phyloP scores from a whole-genome alignment of 2,888 invertebrate species.

The Synergus gifuensis region DNA sequence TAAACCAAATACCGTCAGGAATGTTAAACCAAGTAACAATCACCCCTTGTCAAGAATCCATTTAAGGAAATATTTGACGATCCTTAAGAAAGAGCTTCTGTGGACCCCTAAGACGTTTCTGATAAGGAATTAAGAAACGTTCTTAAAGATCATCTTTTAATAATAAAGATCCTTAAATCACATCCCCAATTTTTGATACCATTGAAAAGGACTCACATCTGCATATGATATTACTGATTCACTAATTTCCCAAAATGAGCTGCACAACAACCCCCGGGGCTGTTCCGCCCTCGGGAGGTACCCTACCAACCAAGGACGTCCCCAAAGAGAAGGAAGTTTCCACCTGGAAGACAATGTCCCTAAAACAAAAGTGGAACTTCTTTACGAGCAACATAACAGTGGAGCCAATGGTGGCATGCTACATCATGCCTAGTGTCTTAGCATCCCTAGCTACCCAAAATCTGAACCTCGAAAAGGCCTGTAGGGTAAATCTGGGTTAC shows the following conservation, averaged over 20 bases:
- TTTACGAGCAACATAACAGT: conserved; percentile 85
- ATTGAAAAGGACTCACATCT: not conserved
- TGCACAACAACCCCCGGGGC: conserved; percentile 9
- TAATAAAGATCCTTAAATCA: no score
- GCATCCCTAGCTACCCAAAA: conserved; percentile 91
- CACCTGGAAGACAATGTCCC: conserved; percentile 79
- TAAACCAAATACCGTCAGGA: no score
- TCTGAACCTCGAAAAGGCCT: conserved; percentile 91
- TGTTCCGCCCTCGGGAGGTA: not conserved
- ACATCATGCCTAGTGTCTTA: conserved; percentile 83
- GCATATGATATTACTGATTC: not conserved
- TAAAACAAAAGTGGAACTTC: conserved; percentile 80
- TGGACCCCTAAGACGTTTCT: no score
- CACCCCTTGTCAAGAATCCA: no score
- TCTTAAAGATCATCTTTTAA: no score
- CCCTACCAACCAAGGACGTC: not conserved
- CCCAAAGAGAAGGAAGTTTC: conserved; percentile 50
- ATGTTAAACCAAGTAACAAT: no score
- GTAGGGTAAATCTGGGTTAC: conserved; percentile 88
- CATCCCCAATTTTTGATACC: no score
- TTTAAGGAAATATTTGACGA: no score
- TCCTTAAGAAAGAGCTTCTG: no score
- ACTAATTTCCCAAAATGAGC: not conserved
- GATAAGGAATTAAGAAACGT: no score
- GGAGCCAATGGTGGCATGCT: conserved; percentile 87